Evolutionary conservation across 2,113 vertebrate species (phyloP).

Genomic region (Sebastes schlegelii): DNA sequence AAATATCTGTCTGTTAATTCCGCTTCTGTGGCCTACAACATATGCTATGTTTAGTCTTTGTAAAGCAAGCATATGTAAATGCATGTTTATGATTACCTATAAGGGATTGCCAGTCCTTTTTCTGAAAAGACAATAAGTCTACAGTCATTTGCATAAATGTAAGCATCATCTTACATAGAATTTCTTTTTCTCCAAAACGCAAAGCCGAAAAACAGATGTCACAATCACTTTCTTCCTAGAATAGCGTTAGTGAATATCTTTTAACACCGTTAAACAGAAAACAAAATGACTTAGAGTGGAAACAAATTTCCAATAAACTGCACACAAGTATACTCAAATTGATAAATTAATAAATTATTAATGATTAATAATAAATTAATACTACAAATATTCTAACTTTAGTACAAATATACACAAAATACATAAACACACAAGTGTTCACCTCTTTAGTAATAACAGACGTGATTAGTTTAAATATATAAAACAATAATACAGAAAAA

Average conservation of each 20-base stretch:
- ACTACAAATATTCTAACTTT: too few relatives aligned
- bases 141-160: not conserved
- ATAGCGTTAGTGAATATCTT: not conserved
- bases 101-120: fast-evolving
- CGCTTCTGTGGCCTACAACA: not conserved
- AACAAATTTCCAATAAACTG: not conserved
- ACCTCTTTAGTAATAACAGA: not conserved
- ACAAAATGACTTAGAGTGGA: not conserved
- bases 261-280: not conserved
- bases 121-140: not conserved
- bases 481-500: not conserved
- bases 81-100: not conserved
- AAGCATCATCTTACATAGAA: not conserved
- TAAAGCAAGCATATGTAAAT: not conserved
- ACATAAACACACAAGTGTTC: not conserved
- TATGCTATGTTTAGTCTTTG: not conserved
- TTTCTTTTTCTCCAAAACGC: slow-evolving; percentile 22
- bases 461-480: not conserved
- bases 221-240: not conserved
- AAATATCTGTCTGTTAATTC: not conserved
- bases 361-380: not conserved
- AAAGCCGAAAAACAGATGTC: slow-evolving; percentile 3
- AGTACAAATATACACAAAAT: too few relatives aligned
- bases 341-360: not conserved
- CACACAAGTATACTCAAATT: not conserved